These are phyloP conservation scores for Ctenopoma kingsleyae DNA, from an alignment of 2,797 vertebrate genomes.

Conservation along the genomic window DNA sequence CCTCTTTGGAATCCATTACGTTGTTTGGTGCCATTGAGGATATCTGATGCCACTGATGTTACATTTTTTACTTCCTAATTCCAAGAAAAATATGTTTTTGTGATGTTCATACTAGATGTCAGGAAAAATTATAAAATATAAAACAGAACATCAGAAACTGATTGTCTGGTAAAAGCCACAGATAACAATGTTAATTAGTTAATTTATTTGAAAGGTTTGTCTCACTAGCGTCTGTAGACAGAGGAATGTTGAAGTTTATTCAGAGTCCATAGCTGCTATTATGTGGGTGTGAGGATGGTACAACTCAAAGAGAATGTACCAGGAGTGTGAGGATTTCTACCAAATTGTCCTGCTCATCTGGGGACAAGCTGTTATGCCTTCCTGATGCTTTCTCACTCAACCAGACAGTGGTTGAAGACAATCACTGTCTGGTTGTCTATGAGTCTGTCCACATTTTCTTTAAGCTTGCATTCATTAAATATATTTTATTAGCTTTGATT, in stretches of 20 bases:
- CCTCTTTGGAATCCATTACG: conserved; percentile 52
- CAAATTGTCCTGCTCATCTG: conserved; percentile 49
- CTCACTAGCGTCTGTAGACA: conserved; percentile 29
- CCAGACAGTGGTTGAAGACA: too few relatives aligned
- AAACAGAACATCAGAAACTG: background rate
- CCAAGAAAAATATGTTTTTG: conserved; percentile 22
- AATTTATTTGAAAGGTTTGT: conserved; percentile 41
- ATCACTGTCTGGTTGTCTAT: conserved; percentile 3
- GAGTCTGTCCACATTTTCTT: conserved; percentile 5
- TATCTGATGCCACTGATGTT: conserved; percentile 36
- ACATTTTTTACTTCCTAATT: background rate
- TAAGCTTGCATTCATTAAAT: conserved; percentile 34
- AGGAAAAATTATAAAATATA: conserved; percentile 6
- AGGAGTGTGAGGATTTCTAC: conserved; percentile 35
- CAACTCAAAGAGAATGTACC: conserved; percentile 37
- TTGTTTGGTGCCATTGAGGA: conserved; percentile 52
- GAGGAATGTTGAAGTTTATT: conserved; percentile 65
- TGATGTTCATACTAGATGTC: conserved; percentile 9
- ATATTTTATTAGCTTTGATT: conserved; percentile 25
- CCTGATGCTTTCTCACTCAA: conserved; percentile 1
- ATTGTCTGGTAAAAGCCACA: conserved; percentile 25
- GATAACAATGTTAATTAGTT: conserved; percentile 32
- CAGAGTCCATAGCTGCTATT: conserved; percentile 33
- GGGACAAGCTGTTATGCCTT: conserved; percentile 54
- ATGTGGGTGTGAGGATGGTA: conserved; percentile 28